Conservation (phyloP, 2,888 invertebrate genomes). For the Spisula subtruncata region DNA sequence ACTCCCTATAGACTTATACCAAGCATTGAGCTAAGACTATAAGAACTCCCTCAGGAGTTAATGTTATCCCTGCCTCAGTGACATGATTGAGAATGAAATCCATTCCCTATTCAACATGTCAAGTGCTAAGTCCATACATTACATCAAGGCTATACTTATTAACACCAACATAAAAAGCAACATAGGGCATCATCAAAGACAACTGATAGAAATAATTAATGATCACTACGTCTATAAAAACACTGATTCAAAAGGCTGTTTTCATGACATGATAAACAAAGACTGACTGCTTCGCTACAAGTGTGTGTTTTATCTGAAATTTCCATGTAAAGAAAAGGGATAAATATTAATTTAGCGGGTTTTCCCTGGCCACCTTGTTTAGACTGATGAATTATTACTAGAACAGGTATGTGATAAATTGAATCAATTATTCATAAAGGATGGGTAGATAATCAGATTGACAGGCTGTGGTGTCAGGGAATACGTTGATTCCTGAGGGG, state of each 20-base stretch:
- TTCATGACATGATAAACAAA: neutral
- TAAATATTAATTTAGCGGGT: neutral
- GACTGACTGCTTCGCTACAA: neutral
- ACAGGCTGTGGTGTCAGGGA: neutral
- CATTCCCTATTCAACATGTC: neutral
- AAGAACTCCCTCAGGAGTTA: neutral
- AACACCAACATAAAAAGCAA: neutral
- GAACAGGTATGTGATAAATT: neutral
- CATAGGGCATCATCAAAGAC: neutral
- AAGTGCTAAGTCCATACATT: neutral
- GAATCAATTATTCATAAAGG: conserved; percentile 6
- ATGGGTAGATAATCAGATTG: neutral
- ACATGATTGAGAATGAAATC: neutral
- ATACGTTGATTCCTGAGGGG: neutral
- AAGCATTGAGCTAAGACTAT: neutral
- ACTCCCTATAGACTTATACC: neutral
- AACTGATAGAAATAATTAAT: neutral
- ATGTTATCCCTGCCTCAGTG: neutral
- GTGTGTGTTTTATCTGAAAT: neutral
- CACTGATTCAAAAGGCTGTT: neutral
- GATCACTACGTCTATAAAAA: neutral
- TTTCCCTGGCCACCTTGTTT: neutral
- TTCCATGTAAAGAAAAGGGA: neutral
- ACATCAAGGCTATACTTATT: neutral
- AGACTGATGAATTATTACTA: neutral